Percentiles rank a stretch among this genome's conserved stretches.
These are phyloP conservation scores for Todiramphus chloris DNA, from an alignment of 2,113 vertebrate genomes.

Conservation along the genomic window DNA sequence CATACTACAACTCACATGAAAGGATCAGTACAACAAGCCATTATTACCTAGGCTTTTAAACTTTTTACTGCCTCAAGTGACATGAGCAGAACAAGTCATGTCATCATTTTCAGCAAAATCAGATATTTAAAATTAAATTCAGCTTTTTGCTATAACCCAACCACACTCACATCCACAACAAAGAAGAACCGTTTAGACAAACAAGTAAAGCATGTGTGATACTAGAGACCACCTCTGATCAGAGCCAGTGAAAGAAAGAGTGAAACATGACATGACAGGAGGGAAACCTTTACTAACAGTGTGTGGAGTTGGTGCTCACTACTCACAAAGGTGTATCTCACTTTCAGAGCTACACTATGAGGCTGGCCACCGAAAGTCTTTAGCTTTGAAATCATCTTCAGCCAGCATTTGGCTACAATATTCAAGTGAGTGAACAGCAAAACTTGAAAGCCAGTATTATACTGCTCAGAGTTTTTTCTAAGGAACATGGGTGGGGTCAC, in stretches of 20 bases:
- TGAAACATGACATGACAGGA: neutral
- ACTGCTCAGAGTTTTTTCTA: neutral
- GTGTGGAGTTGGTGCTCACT: neutral
- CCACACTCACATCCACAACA: neutral
- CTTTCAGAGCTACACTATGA: neutral
- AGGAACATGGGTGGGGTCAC: neutral
- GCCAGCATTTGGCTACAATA: neutral
- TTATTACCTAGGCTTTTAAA: neutral
- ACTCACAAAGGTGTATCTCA: rapidly evolving
- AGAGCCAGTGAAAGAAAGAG: neutral
- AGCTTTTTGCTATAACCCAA: neutral
- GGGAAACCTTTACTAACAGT: neutral
- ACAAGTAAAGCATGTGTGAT: neutral
- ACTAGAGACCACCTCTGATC: neutral
- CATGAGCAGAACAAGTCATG: neutral
- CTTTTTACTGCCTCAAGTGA: neutral
- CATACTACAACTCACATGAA: neutral
- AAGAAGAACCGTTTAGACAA: neutral
- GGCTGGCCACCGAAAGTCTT: neutral
- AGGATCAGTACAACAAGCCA: neutral
- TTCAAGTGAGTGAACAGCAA: neutral
- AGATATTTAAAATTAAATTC: neutral
- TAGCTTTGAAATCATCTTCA: neutral
- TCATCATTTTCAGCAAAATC: neutral
- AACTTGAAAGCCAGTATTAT: neutral